Evolutionary conservation across 2,888 invertebrate genomes (phyloP), one percentile per base, ranked within the genome.

Genomic region (Acheta domesticus): DNA sequence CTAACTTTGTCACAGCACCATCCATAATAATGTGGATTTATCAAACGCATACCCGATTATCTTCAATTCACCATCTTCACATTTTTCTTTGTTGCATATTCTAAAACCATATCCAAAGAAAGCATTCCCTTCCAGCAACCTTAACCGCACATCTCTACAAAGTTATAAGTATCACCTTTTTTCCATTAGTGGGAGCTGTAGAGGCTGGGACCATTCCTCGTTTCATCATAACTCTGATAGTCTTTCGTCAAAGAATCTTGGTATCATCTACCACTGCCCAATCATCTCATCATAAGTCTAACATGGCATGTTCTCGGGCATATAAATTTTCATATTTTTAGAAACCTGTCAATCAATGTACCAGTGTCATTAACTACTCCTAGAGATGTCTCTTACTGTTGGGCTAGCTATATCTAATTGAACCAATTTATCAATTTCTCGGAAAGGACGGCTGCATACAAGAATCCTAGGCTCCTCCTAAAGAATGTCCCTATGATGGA

Each of bases 341-440:
- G 86, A 83, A 91, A 89, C 73, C 84, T 84, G 73, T 81, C 82
- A 21, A 82, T 80, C 3, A 77, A 21, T 16, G 73, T 85, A 0
- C 92, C 92, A 0, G 92, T 90, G 1, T 81, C 14, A 2, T 86
- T 87, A 0, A 91, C 90, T 85, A 90, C 89, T 79, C 88, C n/a
- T 88, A 11, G 88, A 84, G 0, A 91, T 87, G 50, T 90, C 89
- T 79, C 91, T 89, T 0, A 93, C 91, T 11, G 91, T 90, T 0
- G 95, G 95, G 81, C 94, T 93, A 1, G 92, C 93, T 76, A 94
- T 94, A 84, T 95, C 95, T 19, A 95, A 88, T 83, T 92, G 92
- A 77, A 95, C 73, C n/a, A 92, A 90, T 84, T 89, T 90, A 0
- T 91, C 90, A 0, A 94, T 92, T 81, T 92, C 91, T 73, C 0